Base-by-base conservation (phyloP, 37 sponge, comb jelly and placozoan species). In the Agelas oroides region DNA sequence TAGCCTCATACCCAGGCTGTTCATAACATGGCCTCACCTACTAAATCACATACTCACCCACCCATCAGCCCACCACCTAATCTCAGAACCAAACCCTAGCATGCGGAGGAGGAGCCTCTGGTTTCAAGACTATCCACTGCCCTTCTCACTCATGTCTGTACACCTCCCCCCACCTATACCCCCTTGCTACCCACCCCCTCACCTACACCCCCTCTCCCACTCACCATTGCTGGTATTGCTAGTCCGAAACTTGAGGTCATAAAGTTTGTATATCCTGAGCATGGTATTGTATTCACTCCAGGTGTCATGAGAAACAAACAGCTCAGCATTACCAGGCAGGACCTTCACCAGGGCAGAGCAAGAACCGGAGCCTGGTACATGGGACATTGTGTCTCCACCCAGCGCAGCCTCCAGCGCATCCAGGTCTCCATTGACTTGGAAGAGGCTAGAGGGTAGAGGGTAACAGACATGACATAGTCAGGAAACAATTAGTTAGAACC, bases 271-370 rank as follows among this genome's bases (percentile, higher is more conserved):
- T 8, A 97, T 84, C 75, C 94, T 85, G 64, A 99, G 53, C 97
- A 99, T 96, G 27, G 54, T 68, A 16, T 75, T 60, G 78, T 93
- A 97, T 28, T 69, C 73, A 27, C 32, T 63, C 99, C 99, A 99
- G 16, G 97, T 99, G 84, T 90, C 92, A 46, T 99, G 99, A n/a
- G 87, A 62, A n/a, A 93, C 73, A 18, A 83, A 88, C 31, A 99
- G 69, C 11, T 99, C 99, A 16, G 71, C 24, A 25, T 88, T 76
- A 41, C 76, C 88, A 2, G 88, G 92, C 3, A 88, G 59, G n/a
- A 95, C 61, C 65, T 96, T 99, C 1, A 99, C 77, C 21, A 99
- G 79, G 23, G 97, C 97, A 24, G 99, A 99, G 65, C 97, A 99
- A 34, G 91, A 90, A 1, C 97, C 97, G 1, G 85, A 59, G 20